Percentiles rank a stretch among this genome's conserved stretches.
Conservation (phyloP, 1,140 invertebrate genomes). For the Drosophila sp. region DNA sequence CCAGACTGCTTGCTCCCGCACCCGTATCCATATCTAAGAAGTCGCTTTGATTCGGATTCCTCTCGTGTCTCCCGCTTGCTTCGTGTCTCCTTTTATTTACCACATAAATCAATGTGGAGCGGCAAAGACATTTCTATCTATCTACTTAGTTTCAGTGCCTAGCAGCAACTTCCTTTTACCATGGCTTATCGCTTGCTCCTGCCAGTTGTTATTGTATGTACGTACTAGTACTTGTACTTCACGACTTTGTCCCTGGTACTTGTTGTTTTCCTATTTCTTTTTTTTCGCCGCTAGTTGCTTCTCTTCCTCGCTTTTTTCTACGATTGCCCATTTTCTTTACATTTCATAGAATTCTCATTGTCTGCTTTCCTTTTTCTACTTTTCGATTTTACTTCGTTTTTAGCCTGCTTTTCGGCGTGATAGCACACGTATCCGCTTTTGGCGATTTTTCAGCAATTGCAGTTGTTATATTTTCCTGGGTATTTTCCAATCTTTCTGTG, state of each 20-base stretch:
- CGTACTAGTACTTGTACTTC: conserved; percentile 25
- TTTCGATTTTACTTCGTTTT: conserved; percentile 19
- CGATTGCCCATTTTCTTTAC: conserved; percentile 75
- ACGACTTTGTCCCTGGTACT: conserved; percentile 35
- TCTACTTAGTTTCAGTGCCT: conserved; percentile 69
- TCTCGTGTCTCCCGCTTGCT: conserved; percentile 47
- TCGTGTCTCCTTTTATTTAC: conserved; percentile 70
- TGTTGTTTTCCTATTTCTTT: conserved; percentile 24
- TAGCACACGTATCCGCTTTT: conserved; percentile 76
- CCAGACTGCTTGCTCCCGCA: background rate
- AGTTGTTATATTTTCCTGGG: conserved; percentile 52
- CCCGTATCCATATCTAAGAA: conserved; percentile 45
- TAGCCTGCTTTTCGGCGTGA: conserved; percentile 58
- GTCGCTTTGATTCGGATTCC: conserved; percentile 66
- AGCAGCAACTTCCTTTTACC: conserved; percentile 55
- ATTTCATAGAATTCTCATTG: conserved; percentile 61
- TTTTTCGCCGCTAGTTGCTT: conserved; percentile 67
- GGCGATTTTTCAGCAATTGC: conserved; percentile 72
- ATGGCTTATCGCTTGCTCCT: conserved; percentile 43
- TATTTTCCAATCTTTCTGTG: conserved; percentile 5
- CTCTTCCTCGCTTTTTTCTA: conserved; percentile 68
- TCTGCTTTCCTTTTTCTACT: conserved; percentile 27
- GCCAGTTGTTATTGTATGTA: conserved; percentile 46
- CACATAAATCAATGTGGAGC: conserved; percentile 74
- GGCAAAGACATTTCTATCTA: conserved; percentile 75